phyloP scores from a whole-genome alignment of 2,113 vertebrate species.

The Tachysurus fulvidraco region DNA sequence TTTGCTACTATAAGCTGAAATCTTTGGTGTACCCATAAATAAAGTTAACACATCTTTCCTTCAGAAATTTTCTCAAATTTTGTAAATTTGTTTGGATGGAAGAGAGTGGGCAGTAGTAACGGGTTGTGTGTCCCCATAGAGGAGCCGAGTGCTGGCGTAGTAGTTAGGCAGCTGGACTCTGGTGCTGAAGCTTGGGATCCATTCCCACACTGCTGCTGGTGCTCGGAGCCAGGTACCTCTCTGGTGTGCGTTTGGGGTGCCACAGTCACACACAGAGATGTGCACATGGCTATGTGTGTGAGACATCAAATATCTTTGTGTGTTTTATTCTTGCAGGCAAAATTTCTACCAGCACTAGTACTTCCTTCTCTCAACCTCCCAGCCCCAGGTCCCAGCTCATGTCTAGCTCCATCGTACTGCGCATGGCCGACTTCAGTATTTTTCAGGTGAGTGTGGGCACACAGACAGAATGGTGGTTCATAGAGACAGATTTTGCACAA shows the following conservation, averaged over 20 bases:
- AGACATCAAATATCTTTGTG: slow-evolving; percentile 8
- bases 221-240: slow-evolving; percentile 75
- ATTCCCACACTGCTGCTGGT: slow-evolving; percentile 76
- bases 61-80: neutral
- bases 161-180: slow-evolving; percentile 72
- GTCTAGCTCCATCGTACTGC: slow-evolving; percentile 93
- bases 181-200: slow-evolving; percentile 67
- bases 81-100: neutral
- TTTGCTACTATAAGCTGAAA: neutral
- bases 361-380: slow-evolving; percentile 74
- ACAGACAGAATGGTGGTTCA: neutral
- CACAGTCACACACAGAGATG: slow-evolving; percentile 48
- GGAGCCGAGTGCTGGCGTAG: slow-evolving; percentile 69
- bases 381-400: slow-evolving; percentile 87
- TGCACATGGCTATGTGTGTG: neutral
- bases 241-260: slow-evolving; percentile 65
- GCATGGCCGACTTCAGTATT: slow-evolving; percentile 96
- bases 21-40: neutral
- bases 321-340: slow-evolving; percentile 63
- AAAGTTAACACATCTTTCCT: neutral
- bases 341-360: slow-evolving; percentile 74
- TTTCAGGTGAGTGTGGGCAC: slow-evolving; percentile 82
- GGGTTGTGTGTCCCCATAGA: slow-evolving; percentile 71
- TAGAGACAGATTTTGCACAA: too few species aligned
- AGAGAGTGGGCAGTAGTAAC: slow-evolving; percentile 53